Evolutionary conservation across 2,797 vertebrate species (phyloP).

Genomic region (Gobionotothen gibberifrons): DNA sequence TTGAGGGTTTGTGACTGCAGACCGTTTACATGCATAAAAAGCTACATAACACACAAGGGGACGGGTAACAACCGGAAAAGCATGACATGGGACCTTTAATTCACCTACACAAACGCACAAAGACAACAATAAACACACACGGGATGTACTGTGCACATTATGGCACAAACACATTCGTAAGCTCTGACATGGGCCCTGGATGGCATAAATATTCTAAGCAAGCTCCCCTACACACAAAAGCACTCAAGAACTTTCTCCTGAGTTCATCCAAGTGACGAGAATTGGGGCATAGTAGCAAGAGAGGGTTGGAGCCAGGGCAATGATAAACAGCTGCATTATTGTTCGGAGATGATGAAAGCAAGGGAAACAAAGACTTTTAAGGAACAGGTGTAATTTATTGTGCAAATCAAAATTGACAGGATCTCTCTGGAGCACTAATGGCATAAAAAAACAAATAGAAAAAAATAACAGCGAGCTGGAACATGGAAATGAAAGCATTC

Average conservation of each 20-base stretch:
- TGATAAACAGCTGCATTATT: constrained; percentile 46
- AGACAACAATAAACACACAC: constrained; percentile 29
- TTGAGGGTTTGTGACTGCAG: too few species aligned
- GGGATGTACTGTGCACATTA: constrained; percentile 19
- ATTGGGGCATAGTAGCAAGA: constrained; percentile 23
- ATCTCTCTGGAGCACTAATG: constrained; percentile 8
- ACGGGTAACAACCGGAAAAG: too few species aligned
- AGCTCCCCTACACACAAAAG: constrained; percentile 72
- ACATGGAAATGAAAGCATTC: constrained; percentile 22
- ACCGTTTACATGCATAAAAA: too few species aligned
- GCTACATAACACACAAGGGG: too few species aligned
- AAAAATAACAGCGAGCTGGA: constrained; percentile 12
- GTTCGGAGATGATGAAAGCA: constrained; percentile 22
- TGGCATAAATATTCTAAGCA: constrained; percentile 64
- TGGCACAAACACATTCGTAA: constrained; percentile 57
- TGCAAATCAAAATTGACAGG: constrained; percentile 35
- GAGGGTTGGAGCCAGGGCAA: constrained; percentile 29
- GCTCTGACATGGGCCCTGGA: constrained; percentile 40
- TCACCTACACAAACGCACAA: constrained; percentile 25
- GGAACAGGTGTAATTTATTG: constrained; percentile 21
- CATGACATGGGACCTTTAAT: constrained; percentile 9
- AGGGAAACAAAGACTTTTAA: background rate
- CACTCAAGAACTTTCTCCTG: constrained; percentile 63
- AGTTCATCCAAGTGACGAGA: constrained; percentile 50
- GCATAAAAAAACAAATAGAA: constrained; percentile 15